These are phyloP conservation scores for Allophyes oxyacanthae DNA, from an alignment of 2,888 invertebrate species.

Conservation along the genomic window DNA sequence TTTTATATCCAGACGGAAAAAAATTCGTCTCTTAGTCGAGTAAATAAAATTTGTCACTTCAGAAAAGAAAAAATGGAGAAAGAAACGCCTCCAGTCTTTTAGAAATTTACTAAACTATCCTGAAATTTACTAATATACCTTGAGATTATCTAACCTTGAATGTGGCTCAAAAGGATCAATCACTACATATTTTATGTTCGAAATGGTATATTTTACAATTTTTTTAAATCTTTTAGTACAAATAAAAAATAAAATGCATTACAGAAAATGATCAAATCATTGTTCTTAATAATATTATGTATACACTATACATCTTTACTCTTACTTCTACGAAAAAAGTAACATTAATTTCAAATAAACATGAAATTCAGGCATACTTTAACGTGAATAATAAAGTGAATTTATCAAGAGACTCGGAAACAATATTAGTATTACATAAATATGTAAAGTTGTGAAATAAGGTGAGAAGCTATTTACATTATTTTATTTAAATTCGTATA, in stretches of 20 bases:
- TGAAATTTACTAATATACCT: too few species aligned
- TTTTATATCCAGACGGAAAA: slow-evolving; percentile 19
- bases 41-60: slow-evolving; percentile 36
- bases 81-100: slow-evolving; percentile 1
- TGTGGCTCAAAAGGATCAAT: too few species aligned
- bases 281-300: too few species aligned
- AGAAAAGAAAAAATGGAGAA: slow-evolving; percentile 15
- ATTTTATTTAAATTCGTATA: slow-evolving; percentile 45
- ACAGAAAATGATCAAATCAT: too few species aligned
- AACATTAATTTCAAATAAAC: slow-evolving; percentile 49
- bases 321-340: slow-evolving; percentile 13
- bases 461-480: slow-evolving; percentile 39
- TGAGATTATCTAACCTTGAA: too few species aligned
- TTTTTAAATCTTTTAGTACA: too few species aligned
- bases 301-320: too few species aligned
- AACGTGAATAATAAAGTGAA: slow-evolving; percentile 52
- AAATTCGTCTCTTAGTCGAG: slow-evolving; percentile 18
- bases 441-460: slow-evolving; percentile 48
- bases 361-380: slow-evolving; percentile 37
- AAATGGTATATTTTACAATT: too few species aligned
- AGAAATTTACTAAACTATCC: not conserved
- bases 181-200: too few species aligned
- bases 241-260: too few species aligned
- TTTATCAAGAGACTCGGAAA: slow-evolving; percentile 44
- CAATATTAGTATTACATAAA: slow-evolving; percentile 38